These are phyloP conservation scores for Drosophila hydei DNA, from an alignment of 1,140 invertebrate species.

Conservation along the genomic window DNA sequence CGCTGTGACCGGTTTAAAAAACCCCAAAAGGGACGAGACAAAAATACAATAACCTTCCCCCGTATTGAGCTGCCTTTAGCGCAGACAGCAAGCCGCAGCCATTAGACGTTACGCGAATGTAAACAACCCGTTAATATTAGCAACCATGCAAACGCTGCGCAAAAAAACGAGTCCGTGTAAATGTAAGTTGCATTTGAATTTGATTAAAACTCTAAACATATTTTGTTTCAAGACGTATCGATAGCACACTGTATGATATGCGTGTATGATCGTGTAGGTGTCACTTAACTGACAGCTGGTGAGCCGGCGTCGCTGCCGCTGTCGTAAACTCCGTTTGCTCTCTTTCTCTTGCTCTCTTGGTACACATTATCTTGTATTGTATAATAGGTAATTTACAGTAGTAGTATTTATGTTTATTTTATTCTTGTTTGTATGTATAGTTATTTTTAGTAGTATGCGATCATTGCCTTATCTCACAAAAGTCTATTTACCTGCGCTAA, in stretches of 20 bases:
- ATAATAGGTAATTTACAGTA: too few relatives aligned
- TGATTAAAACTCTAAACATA: slow-evolving; percentile 18
- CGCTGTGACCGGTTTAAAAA: slow-evolving; percentile 13
- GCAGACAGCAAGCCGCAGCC: slow-evolving; percentile 55
- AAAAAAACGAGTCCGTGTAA: slow-evolving; percentile 95
- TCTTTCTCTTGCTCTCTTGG: not conserved
- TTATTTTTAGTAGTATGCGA: too few relatives aligned
- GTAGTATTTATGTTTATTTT: too few relatives aligned
- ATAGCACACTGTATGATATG: slow-evolving; percentile 22
- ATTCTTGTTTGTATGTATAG: too few relatives aligned
- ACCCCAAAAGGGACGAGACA: not conserved
- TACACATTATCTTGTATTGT: too few relatives aligned
- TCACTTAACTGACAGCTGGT: slow-evolving; percentile 56
- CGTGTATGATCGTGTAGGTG: slow-evolving; percentile 24
- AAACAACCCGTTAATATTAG: slow-evolving; percentile 70
- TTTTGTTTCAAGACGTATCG: slow-evolving; percentile 6
- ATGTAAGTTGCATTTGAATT: slow-evolving; percentile 88
- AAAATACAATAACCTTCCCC: slow-evolving; percentile 3
- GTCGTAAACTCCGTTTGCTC: not conserved
- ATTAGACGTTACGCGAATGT: slow-evolving; percentile 73
- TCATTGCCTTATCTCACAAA: too few relatives aligned
- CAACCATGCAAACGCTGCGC: slow-evolving; percentile 92
- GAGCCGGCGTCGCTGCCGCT: slow-evolving; percentile 63
- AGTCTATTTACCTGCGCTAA: too few relatives aligned
- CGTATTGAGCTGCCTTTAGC: slow-evolving; percentile 22